Evolutionary conservation across 2,888 invertebrate genomes (phyloP).

Genomic region (Galerucella calmariensis): DNA sequence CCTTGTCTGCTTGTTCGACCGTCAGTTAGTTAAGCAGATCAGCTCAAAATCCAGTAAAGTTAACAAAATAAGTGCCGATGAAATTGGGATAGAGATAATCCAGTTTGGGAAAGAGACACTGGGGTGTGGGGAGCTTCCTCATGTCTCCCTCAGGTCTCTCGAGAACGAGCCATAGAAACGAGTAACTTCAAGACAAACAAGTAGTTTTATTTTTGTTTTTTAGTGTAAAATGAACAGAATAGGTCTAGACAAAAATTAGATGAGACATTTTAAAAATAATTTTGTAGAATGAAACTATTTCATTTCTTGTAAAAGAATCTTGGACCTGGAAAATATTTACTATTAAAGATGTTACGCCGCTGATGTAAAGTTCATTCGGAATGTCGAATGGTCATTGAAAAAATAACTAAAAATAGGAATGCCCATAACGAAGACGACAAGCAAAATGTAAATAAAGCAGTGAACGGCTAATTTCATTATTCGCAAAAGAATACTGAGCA

Average conservation of each 20-base stretch:
- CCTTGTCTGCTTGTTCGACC: conserved; percentile 16
- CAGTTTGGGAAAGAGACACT: conserved; percentile 52
- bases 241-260: no score
- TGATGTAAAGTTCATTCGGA: background rate
- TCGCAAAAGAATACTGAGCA: conserved; percentile 55
- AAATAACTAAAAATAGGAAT: conserved; percentile 34
- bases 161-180: background rate
- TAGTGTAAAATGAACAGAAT: background rate
- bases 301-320: no score
- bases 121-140: conserved; percentile 48
- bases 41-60: conserved; percentile 59
- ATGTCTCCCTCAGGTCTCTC: background rate
- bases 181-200: conserved; percentile 1
- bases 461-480: conserved; percentile 57
- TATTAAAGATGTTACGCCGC: background rate
- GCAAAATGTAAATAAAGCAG: conserved; percentile 29
- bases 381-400: background rate
- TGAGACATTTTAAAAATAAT: no score
- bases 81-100: conserved; percentile 62
- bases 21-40: conserved; percentile 61
- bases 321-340: no score
- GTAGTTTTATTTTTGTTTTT: background rate
- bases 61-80: conserved; percentile 62
- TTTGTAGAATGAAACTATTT: no score
- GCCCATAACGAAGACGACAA: conserved; percentile 48